These are phyloP conservation scores for Leptatherina wallacei DNA, from an alignment of 2,797 vertebrate genomes.

Conservation along the genomic window DNA sequence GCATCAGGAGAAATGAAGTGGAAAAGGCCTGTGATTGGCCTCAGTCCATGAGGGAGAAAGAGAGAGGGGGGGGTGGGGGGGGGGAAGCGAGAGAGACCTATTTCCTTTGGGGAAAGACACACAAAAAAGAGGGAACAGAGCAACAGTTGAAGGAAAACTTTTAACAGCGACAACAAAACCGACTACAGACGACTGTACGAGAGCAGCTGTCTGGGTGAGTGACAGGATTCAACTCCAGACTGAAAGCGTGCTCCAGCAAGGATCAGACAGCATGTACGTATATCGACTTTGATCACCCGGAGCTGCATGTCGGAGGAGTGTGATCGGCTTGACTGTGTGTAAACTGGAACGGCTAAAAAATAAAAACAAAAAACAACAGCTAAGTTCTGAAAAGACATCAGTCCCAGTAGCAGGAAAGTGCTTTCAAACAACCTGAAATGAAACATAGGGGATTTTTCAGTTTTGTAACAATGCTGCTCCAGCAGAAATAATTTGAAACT, in stretches of 20 bases:
- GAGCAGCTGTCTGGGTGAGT: constrained; percentile 71
- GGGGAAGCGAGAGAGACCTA: constrained; percentile 61
- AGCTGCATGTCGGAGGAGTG: constrained; percentile 34
- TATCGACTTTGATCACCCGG: constrained; percentile 58
- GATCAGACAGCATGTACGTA: constrained; percentile 55
- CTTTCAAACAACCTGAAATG: constrained; percentile 64
- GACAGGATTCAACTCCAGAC: constrained; percentile 62
- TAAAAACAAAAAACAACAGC: background rate
- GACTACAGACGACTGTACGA: constrained; percentile 71
- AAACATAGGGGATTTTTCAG: constrained; percentile 48
- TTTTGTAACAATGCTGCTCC: constrained; percentile 60
- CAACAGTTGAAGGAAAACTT: constrained; percentile 77
- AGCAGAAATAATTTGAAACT: constrained; percentile 57
- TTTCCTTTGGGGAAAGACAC: constrained; percentile 71
- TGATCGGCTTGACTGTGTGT: constrained; percentile 50
- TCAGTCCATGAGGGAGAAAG: constrained; percentile 56
- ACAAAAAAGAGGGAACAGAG: constrained; percentile 64
- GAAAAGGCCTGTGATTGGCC: constrained; percentile 73
- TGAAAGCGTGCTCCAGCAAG: constrained; percentile 37
- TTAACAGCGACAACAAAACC: constrained; percentile 68
- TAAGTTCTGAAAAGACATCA: constrained; percentile 48
- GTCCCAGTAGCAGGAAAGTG: constrained; percentile 44
- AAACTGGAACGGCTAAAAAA: constrained; percentile 62
- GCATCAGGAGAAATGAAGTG: constrained; percentile 70
- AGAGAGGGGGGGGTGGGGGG: constrained; percentile 18